Evolutionary conservation across 2,113 vertebrate species (phyloP), one percentile per base, ranked within the genome.

Genomic region (Turnix velox): DNA sequence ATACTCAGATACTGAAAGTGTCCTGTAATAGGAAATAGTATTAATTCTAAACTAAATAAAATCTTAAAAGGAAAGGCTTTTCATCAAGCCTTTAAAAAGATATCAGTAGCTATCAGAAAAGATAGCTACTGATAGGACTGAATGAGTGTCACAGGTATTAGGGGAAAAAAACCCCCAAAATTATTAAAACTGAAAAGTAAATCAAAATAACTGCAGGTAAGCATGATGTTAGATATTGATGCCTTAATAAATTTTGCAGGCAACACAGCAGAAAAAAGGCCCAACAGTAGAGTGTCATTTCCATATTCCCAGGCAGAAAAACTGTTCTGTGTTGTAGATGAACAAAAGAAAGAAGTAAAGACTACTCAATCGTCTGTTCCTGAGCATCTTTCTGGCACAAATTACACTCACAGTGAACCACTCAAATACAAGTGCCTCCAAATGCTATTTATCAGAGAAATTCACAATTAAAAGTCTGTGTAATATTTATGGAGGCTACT

Each of bases 401-500:
- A 75, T 84, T 74, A 54, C n/a, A 71, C 72, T 74, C 77, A 76
- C 55, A 79, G 76, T 39, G 37, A 95, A 72, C 49, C 25, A 84
- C 81, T 93, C 73, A 93, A 72, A 81, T 28, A 7, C 48, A 90
- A 69, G 68, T 78, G 73, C 48, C 65, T 95, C 74, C 68, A 84
- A 95, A 93, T 57, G 71, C 59, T 78, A 88, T 94, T 90, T 87
- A 72, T 78, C 88, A 94, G 79, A 80, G 76, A 84, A 90, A 92
- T 72, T 90, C 90, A 92, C 84, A 94, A 75, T 90, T 84, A 84
- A 59, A 87, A 6, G 49, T 92, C 80, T 62, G 58, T 25, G 42
- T 45, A 92, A 90, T 95, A 95, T 96, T 96, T 96, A 95, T 61
- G 77, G 68, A 87, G 52, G 90, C 65, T 90, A 81, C 93, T 96